Evolutionary conservation across 2,797 vertebrate genomes (phyloP), one percentile per base, ranked within the genome.

Genomic region (Epinephelus coioides): DNA sequence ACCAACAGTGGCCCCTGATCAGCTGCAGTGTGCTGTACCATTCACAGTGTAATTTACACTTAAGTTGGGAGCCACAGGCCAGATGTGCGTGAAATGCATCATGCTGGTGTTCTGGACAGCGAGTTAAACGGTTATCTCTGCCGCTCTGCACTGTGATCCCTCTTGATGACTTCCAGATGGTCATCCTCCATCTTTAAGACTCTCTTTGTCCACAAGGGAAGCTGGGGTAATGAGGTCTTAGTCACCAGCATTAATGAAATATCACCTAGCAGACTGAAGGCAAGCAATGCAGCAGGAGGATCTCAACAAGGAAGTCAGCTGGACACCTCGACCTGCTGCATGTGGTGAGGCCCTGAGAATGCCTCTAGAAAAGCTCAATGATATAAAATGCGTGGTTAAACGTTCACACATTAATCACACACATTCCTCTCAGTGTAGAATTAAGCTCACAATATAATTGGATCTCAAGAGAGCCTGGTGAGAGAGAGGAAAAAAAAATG

Each of bases 91-190:
- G 84, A 87, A 91, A 91, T 86, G 73, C 82, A 88, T 89, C 82
- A 84, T 47, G 40, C 69, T 79, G 85, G 79, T 34, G 81, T 79
- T 82, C 57, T 80, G 84, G 83, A 82, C 62, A 76, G 75, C 54
- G 53, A 86, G 80, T 88, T 90, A 86, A 91, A 88, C 19, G 65
- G 78, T 83, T 83, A 75, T 79, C 73, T 91, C 74, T 76, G 82
- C 85, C 21, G 78, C 73, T 89, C 75, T 87, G 84, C 79, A 66
- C 82, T 66, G 82, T 81, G 73, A 77, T 87, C 73, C 71, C 66
- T 81, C 79, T 63, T 90, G 78, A 93, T 90, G 70, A 85, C 84
- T 89, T 91, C 90, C 93, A 95, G 94, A 94, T 95, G 91, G 88
- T 86, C 89, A 73, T 76, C 74, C 78, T 81, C 88, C 84, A 85